Conservation (phyloP, 1,140 invertebrate genomes). For the Monochamus saltuarius region DNA sequence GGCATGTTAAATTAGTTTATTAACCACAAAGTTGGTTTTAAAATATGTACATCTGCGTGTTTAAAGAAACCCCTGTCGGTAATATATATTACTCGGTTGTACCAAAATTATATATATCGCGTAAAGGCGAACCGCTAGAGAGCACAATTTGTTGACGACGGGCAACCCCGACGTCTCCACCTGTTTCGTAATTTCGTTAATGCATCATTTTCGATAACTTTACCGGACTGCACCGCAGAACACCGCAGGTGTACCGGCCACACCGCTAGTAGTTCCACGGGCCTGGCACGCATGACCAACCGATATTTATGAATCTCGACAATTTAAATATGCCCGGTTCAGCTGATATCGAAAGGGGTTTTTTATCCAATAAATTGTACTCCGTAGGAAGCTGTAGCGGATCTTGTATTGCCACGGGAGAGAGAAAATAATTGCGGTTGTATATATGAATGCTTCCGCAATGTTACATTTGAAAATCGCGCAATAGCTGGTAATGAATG, state of each 20-base stretch:
- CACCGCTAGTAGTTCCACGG: slow-evolving; percentile 3
- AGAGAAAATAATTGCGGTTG: slow-evolving; percentile 9
- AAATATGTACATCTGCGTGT: too few species aligned
- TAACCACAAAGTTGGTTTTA: too few species aligned
- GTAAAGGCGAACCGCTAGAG: too few species aligned
- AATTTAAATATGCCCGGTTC: slow-evolving; percentile 14
- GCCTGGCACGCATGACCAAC: slow-evolving; percentile 17
- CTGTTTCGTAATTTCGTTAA: too few species aligned
- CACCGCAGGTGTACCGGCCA: slow-evolving; percentile 14
- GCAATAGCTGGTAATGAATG: background rate
- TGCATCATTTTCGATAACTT: background rate
- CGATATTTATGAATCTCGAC: slow-evolving; percentile 14
- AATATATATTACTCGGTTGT: too few species aligned
- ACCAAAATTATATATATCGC: too few species aligned
- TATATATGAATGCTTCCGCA: slow-evolving; percentile 12
- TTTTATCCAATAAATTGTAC: slow-evolving; percentile 17
- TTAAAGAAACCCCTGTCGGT: too few species aligned
- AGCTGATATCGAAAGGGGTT: slow-evolving; percentile 14
- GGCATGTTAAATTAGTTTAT: too few species aligned
- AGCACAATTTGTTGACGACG: too few species aligned
- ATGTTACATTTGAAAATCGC: slow-evolving; percentile 13
- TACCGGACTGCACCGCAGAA: background rate
- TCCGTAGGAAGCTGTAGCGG: slow-evolving; percentile 12
- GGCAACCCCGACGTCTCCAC: too few species aligned
- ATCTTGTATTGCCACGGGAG: slow-evolving; percentile 2